Evolutionary conservation across 1,140 invertebrate species (phyloP).

Genomic region (Ericerus pela): DNA sequence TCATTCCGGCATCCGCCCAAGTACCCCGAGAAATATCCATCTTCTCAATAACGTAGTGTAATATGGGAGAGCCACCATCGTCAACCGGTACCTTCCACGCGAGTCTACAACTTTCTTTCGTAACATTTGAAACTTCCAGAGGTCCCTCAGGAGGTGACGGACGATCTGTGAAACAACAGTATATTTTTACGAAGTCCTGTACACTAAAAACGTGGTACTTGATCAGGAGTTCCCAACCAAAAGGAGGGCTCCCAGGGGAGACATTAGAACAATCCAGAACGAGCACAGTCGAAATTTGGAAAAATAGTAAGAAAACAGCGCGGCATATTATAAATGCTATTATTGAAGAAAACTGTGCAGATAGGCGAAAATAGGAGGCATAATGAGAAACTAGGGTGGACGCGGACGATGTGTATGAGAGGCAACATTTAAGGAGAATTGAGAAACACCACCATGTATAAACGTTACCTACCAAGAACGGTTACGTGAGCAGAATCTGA

Average conservation of each 20-base stretch:
- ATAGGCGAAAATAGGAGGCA: too few relatives aligned
- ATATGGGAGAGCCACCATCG: constrained; percentile 81
- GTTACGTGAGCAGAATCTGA: constrained; percentile 72
- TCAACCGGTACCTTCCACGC: constrained; percentile 69
- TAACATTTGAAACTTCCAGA: constrained; percentile 66
- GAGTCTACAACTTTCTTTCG: constrained; percentile 75
- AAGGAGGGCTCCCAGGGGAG: not conserved
- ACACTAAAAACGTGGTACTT: not conserved
- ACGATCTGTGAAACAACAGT: constrained; percentile 40
- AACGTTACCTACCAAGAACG: constrained; percentile 44
- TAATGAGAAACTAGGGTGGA: too few relatives aligned
- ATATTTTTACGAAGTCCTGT: not conserved
- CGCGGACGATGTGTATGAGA: not conserved
- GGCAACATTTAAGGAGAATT: not conserved
- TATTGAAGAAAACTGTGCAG: too few relatives aligned
- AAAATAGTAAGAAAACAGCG: not conserved
- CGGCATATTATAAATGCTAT: too few relatives aligned
- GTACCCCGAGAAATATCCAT: constrained; percentile 89
- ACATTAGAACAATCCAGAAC: not conserved
- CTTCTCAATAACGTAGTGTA: constrained; percentile 95
- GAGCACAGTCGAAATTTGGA: not conserved
- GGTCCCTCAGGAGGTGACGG: constrained; percentile 78
- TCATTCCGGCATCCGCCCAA: constrained; percentile 87
- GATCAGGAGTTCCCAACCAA: not conserved
- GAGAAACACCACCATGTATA: not conserved